Evolutionary conservation across 2,888 invertebrate species (phyloP), one percentile per base, ranked within the genome.

Genomic region (Eurytoma adleriae): DNA sequence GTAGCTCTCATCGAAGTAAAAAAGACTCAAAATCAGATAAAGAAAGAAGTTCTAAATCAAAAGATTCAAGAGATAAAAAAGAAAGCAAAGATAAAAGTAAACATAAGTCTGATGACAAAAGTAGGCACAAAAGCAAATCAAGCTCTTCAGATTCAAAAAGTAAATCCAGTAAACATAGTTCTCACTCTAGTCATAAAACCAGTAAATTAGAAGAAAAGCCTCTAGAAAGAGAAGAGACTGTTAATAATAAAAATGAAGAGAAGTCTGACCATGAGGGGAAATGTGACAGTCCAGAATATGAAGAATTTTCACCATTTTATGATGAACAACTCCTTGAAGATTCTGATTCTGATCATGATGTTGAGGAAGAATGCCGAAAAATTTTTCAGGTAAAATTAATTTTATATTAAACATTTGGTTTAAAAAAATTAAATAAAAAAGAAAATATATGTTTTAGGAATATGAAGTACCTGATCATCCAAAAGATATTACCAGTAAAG

Each of bases 351-450:
- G 94, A 95, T 87, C 94, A 94, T 83, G 94, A 95, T 83, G 94
- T 96, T 80, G 94, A 95, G 86, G 94, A 95, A 85, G 96, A 97
- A 91, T 97, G 97, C 90, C 94, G 95, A 87, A 94, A 93, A 91
- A 97, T 97, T 86, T 97, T 96, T 91, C 96, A 96, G 90, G 96
- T 96, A 91, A 62, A 40, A 50, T 16, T 48, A 12, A 72, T 50
- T 68, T 66, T 66, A 24, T 18, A 48, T 40, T 27, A 24, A 56
- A 61, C 56, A 52, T 24, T 40, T 62, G 3, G 24, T 61, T 20
- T 14, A 7, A 62, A 62, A 27, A 27, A 30, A 62, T 62, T 27
- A 3, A 27, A 14, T 16, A 62, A 52, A 73, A 66, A 40, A 10
- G 10, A 40, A 40, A 40, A 10, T 40, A 70, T 30, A 18, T 27